Conservation (phyloP, 2,113 vertebrate genomes). For the Fregata magnificens region DNA sequence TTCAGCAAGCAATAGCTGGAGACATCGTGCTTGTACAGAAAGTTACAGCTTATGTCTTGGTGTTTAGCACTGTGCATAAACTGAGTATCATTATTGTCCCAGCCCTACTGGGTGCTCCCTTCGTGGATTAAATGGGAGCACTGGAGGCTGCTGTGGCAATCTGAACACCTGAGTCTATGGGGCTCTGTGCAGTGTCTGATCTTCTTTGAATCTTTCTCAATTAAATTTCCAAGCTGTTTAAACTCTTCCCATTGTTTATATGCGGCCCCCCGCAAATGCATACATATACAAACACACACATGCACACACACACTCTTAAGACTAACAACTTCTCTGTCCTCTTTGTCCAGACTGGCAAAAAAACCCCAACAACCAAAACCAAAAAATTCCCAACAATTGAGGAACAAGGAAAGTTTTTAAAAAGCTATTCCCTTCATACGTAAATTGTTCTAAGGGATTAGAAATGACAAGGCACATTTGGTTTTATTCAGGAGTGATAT, state of each 20-base stretch:
- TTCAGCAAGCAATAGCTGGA: background rate
- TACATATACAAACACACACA: background rate
- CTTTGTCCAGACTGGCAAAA: background rate
- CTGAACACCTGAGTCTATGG: background rate
- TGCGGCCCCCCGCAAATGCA: no score
- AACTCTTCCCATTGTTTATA: background rate
- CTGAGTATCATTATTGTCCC: background rate
- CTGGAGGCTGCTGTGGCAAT: background rate
- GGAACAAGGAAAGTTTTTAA: background rate
- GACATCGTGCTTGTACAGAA: background rate
- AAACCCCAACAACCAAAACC: background rate
- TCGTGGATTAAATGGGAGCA: background rate
- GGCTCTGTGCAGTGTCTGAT: background rate
- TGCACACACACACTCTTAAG: background rate
- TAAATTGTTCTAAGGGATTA: background rate
- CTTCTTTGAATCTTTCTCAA: background rate
- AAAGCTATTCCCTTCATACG: background rate
- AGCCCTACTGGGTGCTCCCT: background rate
- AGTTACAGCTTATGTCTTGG: background rate
- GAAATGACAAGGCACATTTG: conserved; percentile 1
- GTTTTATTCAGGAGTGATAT: conserved; percentile 43
- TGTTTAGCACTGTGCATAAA: background rate
- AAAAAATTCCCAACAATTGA: background rate
- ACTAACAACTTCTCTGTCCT: background rate
- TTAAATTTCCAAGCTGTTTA: background rate